Evolutionary conservation across 2,797 vertebrate species (phyloP).

Genomic region (Ataeniobius toweri): DNA sequence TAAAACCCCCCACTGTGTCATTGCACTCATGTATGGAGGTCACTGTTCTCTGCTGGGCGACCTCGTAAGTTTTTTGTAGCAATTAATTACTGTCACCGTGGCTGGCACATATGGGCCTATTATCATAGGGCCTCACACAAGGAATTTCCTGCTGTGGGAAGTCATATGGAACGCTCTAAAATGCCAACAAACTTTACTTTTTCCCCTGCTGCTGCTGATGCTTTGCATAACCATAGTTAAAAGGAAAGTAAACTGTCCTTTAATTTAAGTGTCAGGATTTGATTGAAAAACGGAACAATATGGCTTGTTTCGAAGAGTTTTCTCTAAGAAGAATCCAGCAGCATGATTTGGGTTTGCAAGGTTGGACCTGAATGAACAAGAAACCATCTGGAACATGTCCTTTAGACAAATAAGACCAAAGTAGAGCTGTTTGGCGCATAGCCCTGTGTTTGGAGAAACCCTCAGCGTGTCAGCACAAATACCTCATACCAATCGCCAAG

Average conservation of each 20-base stretch:
- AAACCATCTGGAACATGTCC: background rate
- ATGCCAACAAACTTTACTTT: slow-evolving; percentile 41
- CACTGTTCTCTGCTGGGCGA: slow-evolving; percentile 33
- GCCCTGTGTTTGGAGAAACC: background rate
- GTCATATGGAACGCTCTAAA: slow-evolving; percentile 51
- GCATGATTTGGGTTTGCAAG: background rate
- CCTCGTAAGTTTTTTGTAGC: slow-evolving; percentile 53
- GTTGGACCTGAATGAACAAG: background rate
- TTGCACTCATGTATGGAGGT: slow-evolving; percentile 63
- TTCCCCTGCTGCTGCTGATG: slow-evolving; percentile 11
- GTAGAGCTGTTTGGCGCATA: too few relatives aligned
- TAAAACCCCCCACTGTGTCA: slow-evolving; percentile 40
- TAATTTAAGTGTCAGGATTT: background rate
- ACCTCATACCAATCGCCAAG: background rate
- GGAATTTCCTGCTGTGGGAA: slow-evolving; percentile 46
- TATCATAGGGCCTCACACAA: slow-evolving; percentile 63
- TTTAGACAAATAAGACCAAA: background rate
- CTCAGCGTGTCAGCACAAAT: too few relatives aligned
- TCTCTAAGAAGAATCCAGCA: background rate
- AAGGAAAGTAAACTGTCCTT: background rate
- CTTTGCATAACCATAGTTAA: background rate
- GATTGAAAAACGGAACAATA: background rate
- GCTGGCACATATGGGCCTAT: slow-evolving; percentile 53
- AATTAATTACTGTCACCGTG: slow-evolving; percentile 62
- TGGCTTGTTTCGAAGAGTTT: background rate